Evolutionary conservation across 2,888 invertebrate species (phyloP).

Genomic region (Agrotis puta): DNA sequence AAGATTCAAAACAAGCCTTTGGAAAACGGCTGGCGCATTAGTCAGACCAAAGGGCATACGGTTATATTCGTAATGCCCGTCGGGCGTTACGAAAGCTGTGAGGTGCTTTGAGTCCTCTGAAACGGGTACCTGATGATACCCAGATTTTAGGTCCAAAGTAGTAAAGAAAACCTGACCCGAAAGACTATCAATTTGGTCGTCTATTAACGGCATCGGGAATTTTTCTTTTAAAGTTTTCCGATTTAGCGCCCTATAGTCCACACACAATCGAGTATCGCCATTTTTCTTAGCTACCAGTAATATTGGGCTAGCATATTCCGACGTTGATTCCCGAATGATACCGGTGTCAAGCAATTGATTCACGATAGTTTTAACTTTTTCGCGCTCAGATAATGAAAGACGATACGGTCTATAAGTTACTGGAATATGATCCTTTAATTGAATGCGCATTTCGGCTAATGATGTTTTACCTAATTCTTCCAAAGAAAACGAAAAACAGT

Average conservation of each 20-base stretch:
- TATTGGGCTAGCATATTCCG: not conserved
- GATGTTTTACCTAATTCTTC: not conserved
- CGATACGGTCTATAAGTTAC: not conserved
- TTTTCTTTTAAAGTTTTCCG: constrained; percentile 1
- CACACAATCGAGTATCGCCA: not conserved
- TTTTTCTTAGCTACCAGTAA: not conserved
- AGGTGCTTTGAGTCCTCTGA: not conserved
- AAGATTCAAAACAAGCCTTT: not conserved
- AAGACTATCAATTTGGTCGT: constrained; percentile 3
- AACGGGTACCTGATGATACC: not conserved
- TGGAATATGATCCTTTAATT: not conserved
- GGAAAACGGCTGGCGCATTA: not conserved
- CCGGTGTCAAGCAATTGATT: not conserved
- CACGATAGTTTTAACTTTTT: not conserved
- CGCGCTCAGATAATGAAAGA: not conserved
- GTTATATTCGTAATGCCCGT: too few relatives aligned
- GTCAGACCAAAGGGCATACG: not conserved
- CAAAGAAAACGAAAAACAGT: not conserved
- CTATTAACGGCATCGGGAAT: constrained; percentile 2
- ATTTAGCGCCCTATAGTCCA: constrained; percentile 3
- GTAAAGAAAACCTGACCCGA: constrained; percentile 3
- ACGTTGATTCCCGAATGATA: not conserved
- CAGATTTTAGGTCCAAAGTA: not conserved
- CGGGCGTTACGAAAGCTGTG: too few relatives aligned
- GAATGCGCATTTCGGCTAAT: not conserved